Percentiles rank a stretch among this genome's conserved stretches.
phyloP scores from a whole-genome alignment of 35 echinoderm and acorn worm species.

The Lytechinus variegatus region DNA sequence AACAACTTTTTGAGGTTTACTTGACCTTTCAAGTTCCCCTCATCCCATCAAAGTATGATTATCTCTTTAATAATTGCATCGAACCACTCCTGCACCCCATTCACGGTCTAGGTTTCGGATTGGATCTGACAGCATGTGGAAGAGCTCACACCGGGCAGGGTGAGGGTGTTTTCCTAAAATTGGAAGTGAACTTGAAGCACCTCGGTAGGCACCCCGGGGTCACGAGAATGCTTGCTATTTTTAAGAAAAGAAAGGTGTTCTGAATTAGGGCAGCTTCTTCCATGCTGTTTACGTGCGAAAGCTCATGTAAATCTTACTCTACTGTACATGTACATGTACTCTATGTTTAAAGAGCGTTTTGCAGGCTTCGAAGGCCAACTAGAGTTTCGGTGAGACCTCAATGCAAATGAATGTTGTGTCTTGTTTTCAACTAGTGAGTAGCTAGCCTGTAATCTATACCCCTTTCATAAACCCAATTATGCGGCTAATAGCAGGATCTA shows the following conservation, averaged over 20 bases:
- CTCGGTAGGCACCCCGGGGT: neutral
- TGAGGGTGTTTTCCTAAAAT: constrained; percentile 3
- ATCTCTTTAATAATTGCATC: neutral
- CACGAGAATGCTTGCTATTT: neutral
- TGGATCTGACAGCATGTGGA: neutral
- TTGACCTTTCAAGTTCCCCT: too few relatives aligned
- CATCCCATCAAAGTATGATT: too few relatives aligned
- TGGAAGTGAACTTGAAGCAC: constrained; percentile 1
- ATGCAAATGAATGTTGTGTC: too few relatives aligned
- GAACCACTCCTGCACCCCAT: neutral
- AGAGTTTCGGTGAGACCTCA: too few relatives aligned
- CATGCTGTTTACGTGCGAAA: constrained; percentile 2
- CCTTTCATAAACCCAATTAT: too few relatives aligned
- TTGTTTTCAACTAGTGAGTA: too few relatives aligned
- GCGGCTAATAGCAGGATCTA: too few relatives aligned
- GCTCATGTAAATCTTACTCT: neutral
- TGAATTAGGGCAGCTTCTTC: neutral
- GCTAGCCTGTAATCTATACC: too few relatives aligned
- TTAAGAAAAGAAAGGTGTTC: neutral
- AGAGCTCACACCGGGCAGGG: neutral
- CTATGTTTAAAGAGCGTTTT: neutral
- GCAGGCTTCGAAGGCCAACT: too few relatives aligned
- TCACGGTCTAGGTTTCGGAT: neutral
- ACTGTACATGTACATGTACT: neutral
- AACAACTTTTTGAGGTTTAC: too few relatives aligned